These are phyloP conservation scores for Eurytemora carolleeae DNA, from an alignment of 1,140 invertebrate genomes.

Conservation along the genomic window DNA sequence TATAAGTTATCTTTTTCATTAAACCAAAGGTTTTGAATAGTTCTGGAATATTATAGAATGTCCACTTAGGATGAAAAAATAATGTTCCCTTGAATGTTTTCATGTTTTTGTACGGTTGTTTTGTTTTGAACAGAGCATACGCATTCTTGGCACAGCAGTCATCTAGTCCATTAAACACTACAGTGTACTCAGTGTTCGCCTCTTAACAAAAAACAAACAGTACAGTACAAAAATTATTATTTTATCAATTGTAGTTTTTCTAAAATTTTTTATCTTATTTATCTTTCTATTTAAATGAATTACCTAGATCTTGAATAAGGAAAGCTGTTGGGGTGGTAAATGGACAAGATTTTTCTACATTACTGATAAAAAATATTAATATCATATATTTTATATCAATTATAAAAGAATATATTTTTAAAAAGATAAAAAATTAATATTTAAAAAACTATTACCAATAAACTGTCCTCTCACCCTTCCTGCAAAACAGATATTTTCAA, in stretches of 20 bases:
- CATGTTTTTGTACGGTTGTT: not conserved
- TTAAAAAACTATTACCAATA: too few relatives aligned
- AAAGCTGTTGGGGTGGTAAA: not conserved
- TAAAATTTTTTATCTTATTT: not conserved
- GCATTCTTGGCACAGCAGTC: not conserved
- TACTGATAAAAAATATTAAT: too few relatives aligned
- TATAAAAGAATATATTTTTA: too few relatives aligned
- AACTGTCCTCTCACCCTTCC: too few relatives aligned
- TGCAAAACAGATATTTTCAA: too few relatives aligned
- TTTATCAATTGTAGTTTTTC: not conserved
- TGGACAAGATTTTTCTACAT: not conserved
- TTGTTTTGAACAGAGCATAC: not conserved
- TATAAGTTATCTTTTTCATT: too few relatives aligned
- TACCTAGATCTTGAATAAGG: not conserved
- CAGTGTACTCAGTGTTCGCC: not conserved
- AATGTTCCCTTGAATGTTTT: not conserved
- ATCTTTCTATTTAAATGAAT: not conserved
- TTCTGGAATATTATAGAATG: not conserved
- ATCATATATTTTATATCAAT: too few relatives aligned
- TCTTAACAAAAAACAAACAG: not conserved
- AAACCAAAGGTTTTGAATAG: not conserved
- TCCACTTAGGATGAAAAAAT: not conserved
- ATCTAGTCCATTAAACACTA: not conserved
- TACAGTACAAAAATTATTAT: not conserved
- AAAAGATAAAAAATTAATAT: too few relatives aligned